Conservation (phyloP, 2,888 invertebrate genomes). For the Drosophila acutilabella region DNA sequence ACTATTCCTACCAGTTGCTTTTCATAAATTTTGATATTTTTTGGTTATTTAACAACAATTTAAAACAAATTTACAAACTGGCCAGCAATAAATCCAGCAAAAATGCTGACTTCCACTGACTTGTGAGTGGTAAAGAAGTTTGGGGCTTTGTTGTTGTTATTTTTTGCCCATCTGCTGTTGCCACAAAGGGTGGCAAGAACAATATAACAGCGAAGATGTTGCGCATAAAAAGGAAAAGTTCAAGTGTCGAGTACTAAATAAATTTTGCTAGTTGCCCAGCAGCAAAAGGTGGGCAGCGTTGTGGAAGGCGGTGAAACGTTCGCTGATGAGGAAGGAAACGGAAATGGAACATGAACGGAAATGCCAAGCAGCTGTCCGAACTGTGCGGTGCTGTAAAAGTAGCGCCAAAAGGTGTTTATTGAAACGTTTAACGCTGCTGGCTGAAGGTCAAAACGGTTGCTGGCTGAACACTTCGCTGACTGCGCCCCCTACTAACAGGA, state of each 20-base stretch:
- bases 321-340: conserved; percentile 69
- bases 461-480: conserved; percentile 39
- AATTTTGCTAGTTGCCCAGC: conserved; percentile 55
- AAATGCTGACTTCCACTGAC: conserved; percentile 9
- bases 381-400: conserved; percentile 2
- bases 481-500: background rate
- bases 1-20: too few relatives aligned
- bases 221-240: conserved; percentile 40
- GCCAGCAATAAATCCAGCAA: conserved; percentile 34
- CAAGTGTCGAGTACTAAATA: conserved; percentile 61
- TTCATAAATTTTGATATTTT: background rate
- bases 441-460: conserved; percentile 55
- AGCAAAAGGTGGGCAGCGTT: background rate
- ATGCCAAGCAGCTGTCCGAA: conserved; percentile 41
- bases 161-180: conserved; percentile 8
- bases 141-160: background rate
- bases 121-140: background rate
- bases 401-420: conserved; percentile 40
- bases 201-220: background rate
- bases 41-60: conserved; percentile 21
- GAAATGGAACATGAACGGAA: conserved; percentile 74
- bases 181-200: conserved; percentile 15
- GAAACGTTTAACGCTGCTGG: conserved; percentile 42
- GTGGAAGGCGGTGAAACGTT: too few relatives aligned
- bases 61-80: conserved; percentile 48